Conservation (phyloP, 2,888 invertebrate species). For the Ommatoiulus sabulosus region DNA sequence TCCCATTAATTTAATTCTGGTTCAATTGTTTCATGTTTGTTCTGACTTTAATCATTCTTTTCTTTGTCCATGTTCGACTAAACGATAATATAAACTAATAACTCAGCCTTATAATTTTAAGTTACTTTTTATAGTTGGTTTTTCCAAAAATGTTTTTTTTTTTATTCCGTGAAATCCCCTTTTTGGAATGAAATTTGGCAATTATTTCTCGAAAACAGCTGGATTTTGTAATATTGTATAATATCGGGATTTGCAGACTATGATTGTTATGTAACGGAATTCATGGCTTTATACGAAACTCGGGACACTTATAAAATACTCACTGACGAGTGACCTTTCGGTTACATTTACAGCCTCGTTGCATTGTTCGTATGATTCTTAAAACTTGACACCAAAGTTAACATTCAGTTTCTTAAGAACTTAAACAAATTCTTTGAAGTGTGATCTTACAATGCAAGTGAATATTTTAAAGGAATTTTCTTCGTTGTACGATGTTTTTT, state of each 20-base stretch:
- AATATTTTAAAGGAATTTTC: neutral
- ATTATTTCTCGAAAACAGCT: neutral
- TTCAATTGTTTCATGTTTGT: neutral
- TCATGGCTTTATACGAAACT: neutral
- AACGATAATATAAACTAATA: neutral
- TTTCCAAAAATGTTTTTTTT: neutral
- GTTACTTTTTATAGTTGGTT: conserved; percentile 22
- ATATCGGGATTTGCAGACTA: neutral
- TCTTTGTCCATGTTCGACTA: neutral
- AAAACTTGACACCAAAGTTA: neutral
- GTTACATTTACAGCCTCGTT: neutral
- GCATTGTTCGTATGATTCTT: neutral
- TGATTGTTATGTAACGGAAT: neutral
- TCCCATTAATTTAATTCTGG: neutral
- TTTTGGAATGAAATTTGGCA: neutral
- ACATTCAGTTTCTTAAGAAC: neutral
- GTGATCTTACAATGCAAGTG: neutral
- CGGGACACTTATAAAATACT: neutral
- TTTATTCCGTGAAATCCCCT: neutral
- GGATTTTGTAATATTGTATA: no score
- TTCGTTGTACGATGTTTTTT: neutral
- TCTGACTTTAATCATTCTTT: neutral
- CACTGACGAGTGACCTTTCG: neutral
- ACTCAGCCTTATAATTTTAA: neutral
- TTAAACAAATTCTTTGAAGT: neutral